Percentiles rank a stretch among this genome's conserved stretches.
Conservation (phyloP, 2,797 vertebrate species). For the Tiaroga cobitis region DNA sequence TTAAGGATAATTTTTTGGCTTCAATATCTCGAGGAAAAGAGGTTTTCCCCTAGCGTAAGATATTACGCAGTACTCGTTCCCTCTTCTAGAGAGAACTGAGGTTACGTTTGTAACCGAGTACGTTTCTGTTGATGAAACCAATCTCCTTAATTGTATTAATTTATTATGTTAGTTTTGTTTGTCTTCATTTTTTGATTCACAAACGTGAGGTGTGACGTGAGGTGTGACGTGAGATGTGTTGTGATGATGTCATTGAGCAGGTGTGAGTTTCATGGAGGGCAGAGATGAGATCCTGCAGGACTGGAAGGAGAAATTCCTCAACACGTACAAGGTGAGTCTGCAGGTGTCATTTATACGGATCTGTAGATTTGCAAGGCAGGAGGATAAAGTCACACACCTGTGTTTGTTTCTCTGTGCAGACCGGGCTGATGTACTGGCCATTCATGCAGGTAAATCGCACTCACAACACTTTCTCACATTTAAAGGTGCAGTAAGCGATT, state of each 20-base stretch:
- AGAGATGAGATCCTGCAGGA: conserved; percentile 87
- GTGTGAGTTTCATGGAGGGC: conserved; percentile 86
- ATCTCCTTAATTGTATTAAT: no score
- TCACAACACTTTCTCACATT: background rate
- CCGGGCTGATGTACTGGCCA: conserved; percentile 90
- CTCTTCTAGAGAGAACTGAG: no score
- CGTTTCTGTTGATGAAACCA: no score
- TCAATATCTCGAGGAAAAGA: no score
- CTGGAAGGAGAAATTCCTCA: conserved; percentile 88
- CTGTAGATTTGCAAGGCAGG: background rate
- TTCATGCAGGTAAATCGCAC: conserved; percentile 88
- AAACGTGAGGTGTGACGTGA: no score
- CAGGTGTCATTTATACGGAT: background rate
- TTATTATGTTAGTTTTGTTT: no score
- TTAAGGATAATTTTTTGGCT: no score
- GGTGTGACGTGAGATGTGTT: no score
- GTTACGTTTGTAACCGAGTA: no score
- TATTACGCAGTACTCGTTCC: no score
- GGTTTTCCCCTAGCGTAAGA: no score
- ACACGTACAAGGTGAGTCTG: conserved; percentile 87
- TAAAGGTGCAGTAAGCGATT: background rate
- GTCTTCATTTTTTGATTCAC: no score
- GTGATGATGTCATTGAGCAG: conserved; percentile 64
- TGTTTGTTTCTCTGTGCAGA: conserved; percentile 77
- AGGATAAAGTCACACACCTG: background rate